phyloP scores from a whole-genome alignment of 2,797 vertebrate genomes.

The Sciurus vulgaris region DNA sequence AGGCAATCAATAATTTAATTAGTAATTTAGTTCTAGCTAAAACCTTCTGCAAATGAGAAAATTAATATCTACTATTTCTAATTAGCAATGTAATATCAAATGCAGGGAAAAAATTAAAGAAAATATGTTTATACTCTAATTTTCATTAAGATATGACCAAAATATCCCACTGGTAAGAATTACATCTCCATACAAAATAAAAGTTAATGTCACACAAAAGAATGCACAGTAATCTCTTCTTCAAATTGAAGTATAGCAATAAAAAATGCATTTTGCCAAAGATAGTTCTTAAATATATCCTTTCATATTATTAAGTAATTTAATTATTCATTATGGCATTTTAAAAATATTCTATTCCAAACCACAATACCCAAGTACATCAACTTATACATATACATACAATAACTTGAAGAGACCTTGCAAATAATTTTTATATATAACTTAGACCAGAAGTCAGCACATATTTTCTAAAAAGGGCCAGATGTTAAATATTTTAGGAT shows the following conservation, averaged over 20 bases:
- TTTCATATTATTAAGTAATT: neutral
- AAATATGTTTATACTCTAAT: constrained; percentile 10
- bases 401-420: neutral
- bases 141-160: constrained; percentile 67
- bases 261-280: constrained; percentile 61
- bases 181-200: constrained; percentile 72
- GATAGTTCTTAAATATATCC: neutral
- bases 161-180: constrained; percentile 58
- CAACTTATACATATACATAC: neutral
- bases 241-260: constrained; percentile 1
- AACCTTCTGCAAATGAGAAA: constrained; percentile 67
- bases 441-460: neutral
- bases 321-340: neutral
- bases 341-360: constrained; percentile 32
- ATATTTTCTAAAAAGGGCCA: neutral
- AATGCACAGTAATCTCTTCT: constrained; percentile 58
- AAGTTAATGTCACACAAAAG: constrained; percentile 51
- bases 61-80: constrained; percentile 63
- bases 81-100: constrained; percentile 6
- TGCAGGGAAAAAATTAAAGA: neutral
- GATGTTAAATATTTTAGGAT: constrained; percentile 14
- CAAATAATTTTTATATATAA: constrained; percentile 1
- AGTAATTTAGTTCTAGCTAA: constrained; percentile 71
- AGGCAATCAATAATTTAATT: constrained; percentile 60
- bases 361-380: neutral